These are phyloP conservation scores for Platypus cylindrus DNA, from an alignment of 2,888 invertebrate species.

Conservation along the genomic window DNA sequence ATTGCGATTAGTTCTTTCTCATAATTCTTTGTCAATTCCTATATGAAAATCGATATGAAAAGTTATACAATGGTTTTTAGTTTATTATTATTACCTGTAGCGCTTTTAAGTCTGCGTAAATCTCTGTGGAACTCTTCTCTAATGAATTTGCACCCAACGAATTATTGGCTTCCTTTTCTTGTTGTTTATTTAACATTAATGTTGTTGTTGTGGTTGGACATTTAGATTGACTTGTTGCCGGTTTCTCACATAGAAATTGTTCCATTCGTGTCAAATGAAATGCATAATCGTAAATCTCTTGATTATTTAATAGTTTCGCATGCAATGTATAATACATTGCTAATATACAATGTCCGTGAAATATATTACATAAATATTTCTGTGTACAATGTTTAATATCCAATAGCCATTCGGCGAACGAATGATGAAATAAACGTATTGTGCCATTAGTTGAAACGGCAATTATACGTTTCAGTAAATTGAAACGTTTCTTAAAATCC, in stretches of 20 bases:
- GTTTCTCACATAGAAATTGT: conserved; percentile 42
- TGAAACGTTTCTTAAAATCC: conserved; percentile 68
- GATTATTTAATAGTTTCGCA: conserved; percentile 52
- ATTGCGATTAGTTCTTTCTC: conserved; percentile 26
- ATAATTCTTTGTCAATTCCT: conserved; percentile 26
- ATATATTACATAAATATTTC: conserved; percentile 77
- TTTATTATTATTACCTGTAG: conserved; percentile 19
- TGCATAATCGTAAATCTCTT: conserved; percentile 63
- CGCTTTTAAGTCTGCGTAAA: conserved; percentile 32
- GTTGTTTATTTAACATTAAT: conserved; percentile 28
- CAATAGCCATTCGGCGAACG: conserved; percentile 87
- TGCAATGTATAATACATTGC: conserved; percentile 71
- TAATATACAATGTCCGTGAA: conserved; percentile 79
- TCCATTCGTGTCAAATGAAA: conserved; percentile 56
- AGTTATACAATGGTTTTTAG: neutral
- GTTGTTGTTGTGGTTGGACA: conserved; percentile 35
- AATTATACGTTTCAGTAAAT: conserved; percentile 51
- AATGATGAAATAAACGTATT: conserved; percentile 78
- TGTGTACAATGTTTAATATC: conserved; percentile 98
- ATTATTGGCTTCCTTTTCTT: conserved; percentile 22
- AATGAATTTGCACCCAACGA: conserved; percentile 24
- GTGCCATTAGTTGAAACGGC: conserved; percentile 48
- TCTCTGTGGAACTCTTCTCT: conserved; percentile 31
- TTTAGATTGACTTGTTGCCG: conserved; percentile 36
- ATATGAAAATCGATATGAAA: conserved; percentile 1